These are phyloP conservation scores for Microhierax caerulescens DNA, from an alignment of 2,797 vertebrate genomes.

Conservation along the genomic window DNA sequence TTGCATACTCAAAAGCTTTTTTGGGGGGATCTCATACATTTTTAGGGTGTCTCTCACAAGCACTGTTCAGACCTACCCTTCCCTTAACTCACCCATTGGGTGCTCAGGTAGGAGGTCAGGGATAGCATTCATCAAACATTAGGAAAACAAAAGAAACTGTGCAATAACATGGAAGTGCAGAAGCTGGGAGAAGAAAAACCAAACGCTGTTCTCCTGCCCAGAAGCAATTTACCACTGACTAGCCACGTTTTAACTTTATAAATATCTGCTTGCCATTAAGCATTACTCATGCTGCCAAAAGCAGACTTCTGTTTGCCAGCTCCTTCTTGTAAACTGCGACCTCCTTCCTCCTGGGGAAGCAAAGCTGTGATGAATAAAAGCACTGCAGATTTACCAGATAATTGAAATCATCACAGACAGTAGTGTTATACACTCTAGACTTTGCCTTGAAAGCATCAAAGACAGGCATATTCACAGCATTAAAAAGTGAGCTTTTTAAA, in stretches of 20 bases:
- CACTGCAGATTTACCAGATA: not conserved
- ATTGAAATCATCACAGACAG: not conserved
- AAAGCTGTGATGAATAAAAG: not conserved
- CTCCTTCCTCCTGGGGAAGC: not conserved
- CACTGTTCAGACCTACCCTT: not conserved
- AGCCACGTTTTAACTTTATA: not conserved
- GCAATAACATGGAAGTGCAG: not conserved
- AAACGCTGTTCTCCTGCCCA: not conserved
- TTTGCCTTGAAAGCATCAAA: not conserved
- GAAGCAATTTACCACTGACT: not conserved
- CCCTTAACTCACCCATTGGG: not conserved
- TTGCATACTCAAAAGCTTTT: not conserved
- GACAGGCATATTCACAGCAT: not conserved
- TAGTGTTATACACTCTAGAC: not conserved
- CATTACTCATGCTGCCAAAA: not conserved
- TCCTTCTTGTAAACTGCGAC: not conserved
- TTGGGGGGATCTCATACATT: not conserved
- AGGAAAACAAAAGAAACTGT: not conserved
- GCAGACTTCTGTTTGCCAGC: not conserved
- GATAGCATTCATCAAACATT: not conserved
- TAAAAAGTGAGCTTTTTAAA: not conserved
- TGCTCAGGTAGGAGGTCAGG: not conserved
- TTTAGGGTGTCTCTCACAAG: fast-evolving
- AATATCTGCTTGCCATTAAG: not conserved
- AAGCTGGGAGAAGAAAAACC: not conserved